Evolutionary conservation across 2,797 vertebrate species (phyloP).

Genomic region (Anomalospiza imberbis): DNA sequence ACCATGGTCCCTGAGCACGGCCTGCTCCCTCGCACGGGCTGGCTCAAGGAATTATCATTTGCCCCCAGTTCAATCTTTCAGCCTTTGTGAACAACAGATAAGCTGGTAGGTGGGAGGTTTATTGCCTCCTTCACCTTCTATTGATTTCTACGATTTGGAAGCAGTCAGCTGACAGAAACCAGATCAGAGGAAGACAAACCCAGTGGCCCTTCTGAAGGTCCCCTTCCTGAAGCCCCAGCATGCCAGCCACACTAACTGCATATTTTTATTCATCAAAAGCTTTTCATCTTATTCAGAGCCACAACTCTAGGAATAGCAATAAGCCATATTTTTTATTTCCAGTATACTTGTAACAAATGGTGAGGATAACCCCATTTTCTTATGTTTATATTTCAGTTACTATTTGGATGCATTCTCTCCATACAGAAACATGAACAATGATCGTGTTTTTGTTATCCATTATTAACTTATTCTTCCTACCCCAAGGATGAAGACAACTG

Average conservation of each 20-base stretch:
- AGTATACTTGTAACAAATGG: neutral
- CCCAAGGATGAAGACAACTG: neutral
- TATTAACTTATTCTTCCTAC: neutral
- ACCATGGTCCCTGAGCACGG: accelerated
- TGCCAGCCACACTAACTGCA: neutral
- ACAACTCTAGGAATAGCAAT: neutral
- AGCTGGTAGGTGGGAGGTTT: neutral
- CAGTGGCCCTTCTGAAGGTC: neutral
- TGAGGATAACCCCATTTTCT: neutral
- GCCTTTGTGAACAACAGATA: neutral
- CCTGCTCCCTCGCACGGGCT: accelerated
- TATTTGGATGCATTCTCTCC: neutral
- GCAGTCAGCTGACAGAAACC: neutral
- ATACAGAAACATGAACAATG: neutral
- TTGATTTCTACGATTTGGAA: neutral
- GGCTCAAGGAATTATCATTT: neutral
- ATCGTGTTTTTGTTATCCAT: neutral
- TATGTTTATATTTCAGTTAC: neutral
- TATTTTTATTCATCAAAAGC: neutral
- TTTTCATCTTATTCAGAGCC: neutral
- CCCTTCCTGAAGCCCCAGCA: neutral
- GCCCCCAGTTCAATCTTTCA: neutral
- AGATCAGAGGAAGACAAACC: neutral
- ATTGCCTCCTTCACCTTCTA: neutral
- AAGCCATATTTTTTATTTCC: neutral